Base-by-base conservation (phyloP, 2,797 vertebrate genomes). In the Enteromius paludinosus region DNA sequence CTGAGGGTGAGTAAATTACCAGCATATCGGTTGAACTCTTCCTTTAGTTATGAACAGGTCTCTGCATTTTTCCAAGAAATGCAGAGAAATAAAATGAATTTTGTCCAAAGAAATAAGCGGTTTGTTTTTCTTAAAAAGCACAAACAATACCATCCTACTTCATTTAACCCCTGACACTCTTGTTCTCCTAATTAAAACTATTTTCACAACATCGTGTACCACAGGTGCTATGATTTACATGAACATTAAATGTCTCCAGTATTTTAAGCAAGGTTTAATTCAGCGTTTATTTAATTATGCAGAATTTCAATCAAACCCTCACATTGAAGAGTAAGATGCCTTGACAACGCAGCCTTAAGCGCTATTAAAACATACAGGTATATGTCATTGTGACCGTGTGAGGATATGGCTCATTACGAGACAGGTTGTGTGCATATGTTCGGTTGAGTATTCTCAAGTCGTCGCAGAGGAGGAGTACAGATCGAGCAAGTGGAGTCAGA, bases 381-480 rank as follows among this genome's bases (percentile, higher is more conserved):
- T 15, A 35, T 66, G 70, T 82, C 59, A 30, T 3, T 52, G 11
- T 43, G 45, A 54, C 15, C 2, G 33, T 73, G 7, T 64, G 43
- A 33, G 70, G 33, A 74, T 54, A 54, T 12, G 6, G 70, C 66
- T 81, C 74, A 82, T 74, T 65, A 74, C 0, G 7, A 74, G 30
- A 74, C 79, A 54, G 43, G 43, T 72, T 81, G 79, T 1, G 28
- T 81, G 79, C 61, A 74, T 38, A 73, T 81, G 70, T 54, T 23
- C 6, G 11, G 38, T 43, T 41, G 59, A 20, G n/a, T 73, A 49
- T 73, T 81, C 33, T 82, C 43, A 74, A 73, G 79, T 65, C 38
- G 61, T 30, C 30, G 17, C 20, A 49, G n/a, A 47, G 28, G 20
- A 69, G 11, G 33, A 54, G 17, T 52, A 14, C 41, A 20, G 5